Percentiles rank a stretch among this genome's conserved stretches.
phyloP scores from a whole-genome alignment of 2,888 invertebrate species.

The Patella pellucida region DNA sequence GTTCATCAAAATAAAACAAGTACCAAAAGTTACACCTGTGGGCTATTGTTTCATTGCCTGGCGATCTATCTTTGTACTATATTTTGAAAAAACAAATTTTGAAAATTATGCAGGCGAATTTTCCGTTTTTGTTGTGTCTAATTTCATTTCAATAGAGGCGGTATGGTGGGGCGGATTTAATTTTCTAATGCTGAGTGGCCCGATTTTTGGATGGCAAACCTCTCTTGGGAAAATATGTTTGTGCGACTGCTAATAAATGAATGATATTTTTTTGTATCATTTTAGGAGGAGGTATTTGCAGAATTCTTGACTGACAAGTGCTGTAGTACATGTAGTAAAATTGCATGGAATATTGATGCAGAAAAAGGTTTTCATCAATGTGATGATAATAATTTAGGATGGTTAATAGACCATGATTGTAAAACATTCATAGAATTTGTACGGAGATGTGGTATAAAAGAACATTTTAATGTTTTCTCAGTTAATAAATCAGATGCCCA shows the following conservation, averaged over 20 bases:
- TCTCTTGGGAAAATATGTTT: too few species aligned
- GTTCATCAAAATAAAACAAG: too few species aligned
- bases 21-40: too few species aligned
- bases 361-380: slow-evolving; percentile 38
- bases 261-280: slow-evolving; percentile 1
- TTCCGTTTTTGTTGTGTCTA: too few species aligned
- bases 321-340: slow-evolving; percentile 41
- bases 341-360: slow-evolving; percentile 32
- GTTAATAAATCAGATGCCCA: neutral
- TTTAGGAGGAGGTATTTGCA: slow-evolving; percentile 49
- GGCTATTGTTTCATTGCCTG: too few species aligned
- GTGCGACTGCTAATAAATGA: neutral
- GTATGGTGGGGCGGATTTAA: too few species aligned
- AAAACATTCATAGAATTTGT: slow-evolving; percentile 45
- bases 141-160: too few species aligned
- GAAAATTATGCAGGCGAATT: too few species aligned
- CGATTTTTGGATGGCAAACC: too few species aligned
- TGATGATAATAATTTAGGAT: slow-evolving; percentile 33
- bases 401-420: slow-evolving; percentile 36
- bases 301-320: slow-evolving; percentile 38
- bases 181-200: too few species aligned
- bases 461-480: neutral
- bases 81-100: too few species aligned
- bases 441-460: slow-evolving; percentile 38
- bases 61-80: too few species aligned